Percentiles rank a stretch among this genome's conserved stretches.
Conservation (phyloP, 2,888 invertebrate species). For the Marronus borbonicus region DNA sequence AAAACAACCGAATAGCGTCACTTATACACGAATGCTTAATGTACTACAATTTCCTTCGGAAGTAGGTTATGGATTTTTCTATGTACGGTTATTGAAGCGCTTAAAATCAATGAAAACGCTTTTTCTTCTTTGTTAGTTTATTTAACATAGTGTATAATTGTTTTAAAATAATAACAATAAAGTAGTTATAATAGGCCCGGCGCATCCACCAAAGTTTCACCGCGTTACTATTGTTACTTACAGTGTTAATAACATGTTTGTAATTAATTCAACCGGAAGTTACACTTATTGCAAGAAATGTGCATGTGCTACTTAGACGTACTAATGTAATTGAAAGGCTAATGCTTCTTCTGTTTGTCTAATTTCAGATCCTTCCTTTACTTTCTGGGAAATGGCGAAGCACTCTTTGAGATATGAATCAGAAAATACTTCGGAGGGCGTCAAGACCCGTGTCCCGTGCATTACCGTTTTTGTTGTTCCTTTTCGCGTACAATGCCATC, state of each 20-base stretch:
- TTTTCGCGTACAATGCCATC: conserved; percentile 3
- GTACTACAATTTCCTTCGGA: background rate
- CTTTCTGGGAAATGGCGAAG: conserved; percentile 28
- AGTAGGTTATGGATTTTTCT: conserved; percentile 16
- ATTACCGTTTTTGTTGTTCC: conserved; percentile 10
- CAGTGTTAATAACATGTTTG: no score
- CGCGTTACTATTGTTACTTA: no score
- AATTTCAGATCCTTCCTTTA: conserved; percentile 19
- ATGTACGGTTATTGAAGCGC: background rate
- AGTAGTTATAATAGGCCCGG: no score
- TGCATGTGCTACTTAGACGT: background rate
- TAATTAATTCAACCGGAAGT: background rate
- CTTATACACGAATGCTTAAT: conserved; percentile 1
- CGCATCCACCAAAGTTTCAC: no score
- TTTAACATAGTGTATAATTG: background rate
- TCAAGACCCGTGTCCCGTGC: conserved; percentile 4
- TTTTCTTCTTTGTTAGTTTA: background rate
- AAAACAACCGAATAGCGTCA: conserved; percentile 7
- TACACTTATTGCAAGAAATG: background rate
- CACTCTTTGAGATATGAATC: conserved; percentile 25
- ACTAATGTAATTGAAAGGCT: background rate
- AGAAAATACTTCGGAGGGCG: conserved; percentile 25
- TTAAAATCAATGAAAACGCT: conserved; percentile 5
- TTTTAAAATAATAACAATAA: no score
- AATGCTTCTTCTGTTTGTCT: background rate